Conservation (phyloP, 2,888 invertebrate species). For the Escarpia spicata region DNA sequence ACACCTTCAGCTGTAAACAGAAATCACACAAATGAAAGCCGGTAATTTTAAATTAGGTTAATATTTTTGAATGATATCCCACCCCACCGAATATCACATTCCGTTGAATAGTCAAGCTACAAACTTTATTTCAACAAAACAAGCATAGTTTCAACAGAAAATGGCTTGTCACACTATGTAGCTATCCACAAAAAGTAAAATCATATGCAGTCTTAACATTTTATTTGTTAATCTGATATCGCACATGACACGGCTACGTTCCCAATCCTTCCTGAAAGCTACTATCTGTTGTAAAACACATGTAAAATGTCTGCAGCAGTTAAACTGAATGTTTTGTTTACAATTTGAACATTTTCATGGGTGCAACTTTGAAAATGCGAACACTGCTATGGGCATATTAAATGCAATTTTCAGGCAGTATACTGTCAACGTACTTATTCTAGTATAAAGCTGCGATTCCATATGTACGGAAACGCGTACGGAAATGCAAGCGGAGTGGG, state of each 20-base stretch:
- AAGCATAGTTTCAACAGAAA: neutral
- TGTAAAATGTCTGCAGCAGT: neutral
- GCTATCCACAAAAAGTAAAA: no score
- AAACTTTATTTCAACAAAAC: neutral
- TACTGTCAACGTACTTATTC: no score
- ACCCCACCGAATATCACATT: neutral
- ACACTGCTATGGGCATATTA: no score
- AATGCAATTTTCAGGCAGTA: no score
- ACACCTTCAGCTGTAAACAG: neutral
- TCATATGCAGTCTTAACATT: no score
- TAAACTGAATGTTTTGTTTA: neutral
- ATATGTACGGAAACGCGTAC: no score
- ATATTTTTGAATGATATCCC: neutral
- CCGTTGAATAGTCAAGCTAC: neutral
- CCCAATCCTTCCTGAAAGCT: neutral
- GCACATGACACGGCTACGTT: neutral
- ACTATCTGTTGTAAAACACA: neutral
- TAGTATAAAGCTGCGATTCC: no score
- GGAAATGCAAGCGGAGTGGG: no score
- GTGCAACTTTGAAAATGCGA: no score
- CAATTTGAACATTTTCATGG: no score
- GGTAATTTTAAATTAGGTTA: neutral
- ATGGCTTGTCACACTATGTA: no score
- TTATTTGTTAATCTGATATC: neutral
- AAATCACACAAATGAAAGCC: neutral